Evolutionary conservation across 2,797 vertebrate genomes (phyloP).

Genomic region (Chanos chanos): DNA sequence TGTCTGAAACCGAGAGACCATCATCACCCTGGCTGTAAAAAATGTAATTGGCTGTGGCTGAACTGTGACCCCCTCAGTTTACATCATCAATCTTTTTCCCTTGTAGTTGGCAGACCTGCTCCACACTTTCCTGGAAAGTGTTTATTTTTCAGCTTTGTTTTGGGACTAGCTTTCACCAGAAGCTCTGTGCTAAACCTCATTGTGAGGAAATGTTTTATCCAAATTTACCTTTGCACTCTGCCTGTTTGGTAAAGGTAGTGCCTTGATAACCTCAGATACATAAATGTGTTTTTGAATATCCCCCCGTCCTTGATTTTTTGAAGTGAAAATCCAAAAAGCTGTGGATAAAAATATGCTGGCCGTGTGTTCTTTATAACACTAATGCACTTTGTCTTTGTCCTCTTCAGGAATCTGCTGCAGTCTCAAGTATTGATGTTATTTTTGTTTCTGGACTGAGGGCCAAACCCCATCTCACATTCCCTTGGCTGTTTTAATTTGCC

Average conservation of each 20-base stretch:
- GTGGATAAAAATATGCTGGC: conserved; percentile 25
- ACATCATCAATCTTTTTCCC: not conserved
- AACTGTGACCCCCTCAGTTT: conserved; percentile 8
- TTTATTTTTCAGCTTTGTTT: not conserved
- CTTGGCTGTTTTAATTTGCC: conserved; percentile 13
- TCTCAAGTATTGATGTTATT: conserved; percentile 16
- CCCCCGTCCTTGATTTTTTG: conserved; percentile 2
- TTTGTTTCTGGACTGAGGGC: conserved; percentile 22
- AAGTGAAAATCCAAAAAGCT: conserved; percentile 27
- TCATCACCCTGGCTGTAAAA: conserved; percentile 16
- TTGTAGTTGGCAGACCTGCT: not conserved
- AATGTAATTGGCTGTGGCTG: conserved; percentile 22
- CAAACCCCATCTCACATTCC: conserved; percentile 19
- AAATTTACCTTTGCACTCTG: not conserved
- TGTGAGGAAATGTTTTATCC: too few species aligned
- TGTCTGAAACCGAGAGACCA: conserved; percentile 32
- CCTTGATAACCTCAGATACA: not conserved
- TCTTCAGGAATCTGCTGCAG: conserved; percentile 8
- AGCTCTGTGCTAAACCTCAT: not conserved
- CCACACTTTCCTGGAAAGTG: conserved; percentile 1
- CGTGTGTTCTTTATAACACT: conserved; percentile 31
- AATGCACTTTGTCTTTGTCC: conserved; percentile 31
- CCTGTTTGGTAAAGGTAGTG: not conserved
- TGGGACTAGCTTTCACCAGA: not conserved
- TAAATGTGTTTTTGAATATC: not conserved